Percentiles rank a stretch among this genome's conserved stretches.
Evolutionary conservation across 1,140 invertebrate genomes (phyloP).

Genomic region (Meloidogyne exigua): DNA sequence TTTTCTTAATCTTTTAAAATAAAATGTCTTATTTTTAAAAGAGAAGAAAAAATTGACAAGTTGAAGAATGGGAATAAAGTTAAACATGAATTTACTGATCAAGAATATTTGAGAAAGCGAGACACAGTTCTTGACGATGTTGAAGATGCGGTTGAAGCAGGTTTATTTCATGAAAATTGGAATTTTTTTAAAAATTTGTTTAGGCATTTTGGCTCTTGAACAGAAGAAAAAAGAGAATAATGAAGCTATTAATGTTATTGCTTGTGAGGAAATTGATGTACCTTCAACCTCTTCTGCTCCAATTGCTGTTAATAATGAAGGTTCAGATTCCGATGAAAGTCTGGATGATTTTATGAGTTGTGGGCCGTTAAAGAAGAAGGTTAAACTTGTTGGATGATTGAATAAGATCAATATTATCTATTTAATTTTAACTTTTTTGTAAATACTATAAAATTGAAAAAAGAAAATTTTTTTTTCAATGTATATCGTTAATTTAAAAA

Average conservation of each 20-base stretch:
- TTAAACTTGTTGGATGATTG: background rate
- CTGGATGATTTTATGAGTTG: constrained; percentile 20
- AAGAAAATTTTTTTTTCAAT: no score
- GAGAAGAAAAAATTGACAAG: constrained; percentile 49
- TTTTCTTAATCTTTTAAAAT: background rate
- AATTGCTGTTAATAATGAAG: background rate
- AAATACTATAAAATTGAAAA: no score
- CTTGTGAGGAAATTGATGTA: background rate
- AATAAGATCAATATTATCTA: no score
- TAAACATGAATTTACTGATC: constrained; percentile 49
- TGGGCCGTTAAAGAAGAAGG: constrained; percentile 18
- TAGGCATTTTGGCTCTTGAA: constrained; percentile 19
- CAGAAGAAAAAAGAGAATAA: background rate
- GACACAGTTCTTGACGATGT: constrained; percentile 42
- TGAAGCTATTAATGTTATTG: background rate
- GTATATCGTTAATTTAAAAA: background rate
- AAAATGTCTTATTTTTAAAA: constrained; percentile 20
- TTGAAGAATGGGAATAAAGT: constrained; percentile 32
- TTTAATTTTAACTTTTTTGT: no score
- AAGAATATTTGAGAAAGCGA: constrained; percentile 46
- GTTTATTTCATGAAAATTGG: background rate
- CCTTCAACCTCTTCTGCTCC: constrained; percentile 8
- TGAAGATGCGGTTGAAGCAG: constrained; percentile 50
- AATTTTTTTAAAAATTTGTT: background rate
- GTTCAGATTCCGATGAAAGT: constrained; percentile 23